Percentiles rank a stretch among this genome's conserved stretches.
Evolutionary conservation across 2,888 invertebrate species (phyloP).

Genomic region (Dasypogon diadema): DNA sequence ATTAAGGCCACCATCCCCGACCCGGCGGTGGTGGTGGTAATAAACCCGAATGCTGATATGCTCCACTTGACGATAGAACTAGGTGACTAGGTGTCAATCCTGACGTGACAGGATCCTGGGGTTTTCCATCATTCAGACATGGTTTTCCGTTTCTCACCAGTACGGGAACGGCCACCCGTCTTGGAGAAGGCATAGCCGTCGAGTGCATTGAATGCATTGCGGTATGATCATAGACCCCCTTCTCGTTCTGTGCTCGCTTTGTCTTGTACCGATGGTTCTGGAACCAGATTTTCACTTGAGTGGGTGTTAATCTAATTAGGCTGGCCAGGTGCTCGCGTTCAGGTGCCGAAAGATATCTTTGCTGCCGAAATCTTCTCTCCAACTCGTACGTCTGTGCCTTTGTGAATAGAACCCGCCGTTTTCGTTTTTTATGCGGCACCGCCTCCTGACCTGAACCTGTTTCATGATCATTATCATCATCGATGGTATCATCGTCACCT

Average conservation of each 20-base stretch:
- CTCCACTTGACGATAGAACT: slow-evolving; percentile 69
- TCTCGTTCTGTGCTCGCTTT: slow-evolving; percentile 96
- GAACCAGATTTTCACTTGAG: slow-evolving; percentile 99
- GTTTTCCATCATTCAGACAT: slow-evolving; percentile 74
- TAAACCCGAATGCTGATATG: slow-evolving; percentile 65
- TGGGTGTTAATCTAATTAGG: slow-evolving; percentile 94
- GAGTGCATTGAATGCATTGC: slow-evolving; percentile 64
- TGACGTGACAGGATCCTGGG: slow-evolving; percentile 67
- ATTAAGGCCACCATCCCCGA: slow-evolving; percentile 67
- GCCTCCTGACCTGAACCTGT: slow-evolving; percentile 66
- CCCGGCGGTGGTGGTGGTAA: slow-evolving; percentile 61
- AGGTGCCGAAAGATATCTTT: slow-evolving; percentile 96
- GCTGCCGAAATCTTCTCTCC: slow-evolving; percentile 94
- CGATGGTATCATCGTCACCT: slow-evolving; percentile 69
- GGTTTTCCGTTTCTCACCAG: slow-evolving; percentile 95
- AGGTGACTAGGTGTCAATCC: slow-evolving; percentile 67
- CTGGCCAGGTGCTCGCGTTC: slow-evolving; percentile 97
- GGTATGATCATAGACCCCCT: slow-evolving; percentile 77
- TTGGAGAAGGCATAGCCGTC: slow-evolving; percentile 81
- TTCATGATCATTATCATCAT: slow-evolving; percentile 70
- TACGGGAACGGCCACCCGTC: slow-evolving; percentile 94
- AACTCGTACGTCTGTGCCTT: slow-evolving; percentile 98
- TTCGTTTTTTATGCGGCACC: slow-evolving; percentile 85
- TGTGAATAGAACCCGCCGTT: slow-evolving; percentile 95
- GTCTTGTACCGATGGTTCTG: slow-evolving; percentile 99